phyloP scores from a whole-genome alignment of 1,140 invertebrate genomes.

The Ceratoteleas bidentatus region DNA sequence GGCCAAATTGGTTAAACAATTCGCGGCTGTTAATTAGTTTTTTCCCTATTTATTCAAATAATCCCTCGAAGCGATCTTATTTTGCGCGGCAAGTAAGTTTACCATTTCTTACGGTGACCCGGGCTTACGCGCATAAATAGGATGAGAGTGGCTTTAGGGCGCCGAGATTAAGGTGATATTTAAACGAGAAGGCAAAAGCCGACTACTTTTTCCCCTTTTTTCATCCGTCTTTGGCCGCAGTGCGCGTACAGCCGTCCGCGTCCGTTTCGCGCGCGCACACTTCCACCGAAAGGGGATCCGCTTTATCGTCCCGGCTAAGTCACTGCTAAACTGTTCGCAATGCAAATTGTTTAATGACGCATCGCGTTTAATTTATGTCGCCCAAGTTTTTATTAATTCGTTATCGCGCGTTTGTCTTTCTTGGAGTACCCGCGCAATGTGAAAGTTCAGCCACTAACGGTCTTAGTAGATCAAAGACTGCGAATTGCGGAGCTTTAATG shows the following conservation, averaged over 20 bases:
- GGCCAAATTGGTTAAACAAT: conserved; percentile 26
- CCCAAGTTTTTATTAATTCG: conserved; percentile 40
- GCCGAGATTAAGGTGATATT: conserved; percentile 69
- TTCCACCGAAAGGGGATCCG: conserved; percentile 39
- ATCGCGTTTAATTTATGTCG: conserved; percentile 39
- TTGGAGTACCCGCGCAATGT: neutral
- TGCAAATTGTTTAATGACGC: conserved; percentile 56
- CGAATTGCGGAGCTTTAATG: neutral
- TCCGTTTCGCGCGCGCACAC: conserved; percentile 49
- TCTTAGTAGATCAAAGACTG: neutral
- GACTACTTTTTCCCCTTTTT: conserved; percentile 56
- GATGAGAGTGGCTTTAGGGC: conserved; percentile 58
- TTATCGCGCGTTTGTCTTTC: conserved; percentile 18
- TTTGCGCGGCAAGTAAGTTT: conserved; percentile 56
- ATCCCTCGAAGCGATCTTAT: conserved; percentile 62
- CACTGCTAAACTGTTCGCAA: conserved; percentile 44
- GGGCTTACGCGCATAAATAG: conserved; percentile 57
- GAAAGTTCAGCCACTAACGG: neutral
- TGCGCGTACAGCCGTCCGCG: conserved; percentile 40
- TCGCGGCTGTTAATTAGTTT: conserved; percentile 60
- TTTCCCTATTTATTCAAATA: conserved; percentile 58
- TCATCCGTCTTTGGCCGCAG: conserved; percentile 35
- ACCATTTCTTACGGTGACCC: conserved; percentile 57
- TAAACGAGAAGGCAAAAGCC: conserved; percentile 64
- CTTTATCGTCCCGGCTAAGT: conserved; percentile 50